Base-by-base conservation (phyloP, 2,797 vertebrate species). In the Ceryle rudis region DNA sequence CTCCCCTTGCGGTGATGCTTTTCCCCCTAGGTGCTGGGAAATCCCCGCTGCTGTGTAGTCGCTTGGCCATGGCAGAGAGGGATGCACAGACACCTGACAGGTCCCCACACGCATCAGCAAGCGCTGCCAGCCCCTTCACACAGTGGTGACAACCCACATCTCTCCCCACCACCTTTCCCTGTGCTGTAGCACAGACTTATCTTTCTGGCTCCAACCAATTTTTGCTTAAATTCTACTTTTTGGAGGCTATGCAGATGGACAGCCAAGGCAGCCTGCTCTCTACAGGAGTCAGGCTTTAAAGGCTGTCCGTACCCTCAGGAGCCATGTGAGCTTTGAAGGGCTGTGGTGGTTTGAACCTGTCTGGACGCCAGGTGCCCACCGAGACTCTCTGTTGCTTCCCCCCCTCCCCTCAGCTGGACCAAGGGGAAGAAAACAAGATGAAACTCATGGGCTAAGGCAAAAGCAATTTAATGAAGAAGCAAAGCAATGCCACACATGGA, bases 91-190 rank as follows among this genome's bases (percentile, higher is more conserved):
- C 15, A 31, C 33, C 35, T 29, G 41, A 12, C 5, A 0, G 1
- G 61, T 79, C 47, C 29, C 73, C 55, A 11, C 1, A 1, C 5
- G 25, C 14, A 7, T 4, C 28, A 26, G 22, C 0, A 2, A 81
- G 35, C 0, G 0, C 47, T 28, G 9, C 47, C 35, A 28, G 29
- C 15, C 61, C 72, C 61, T 25, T n/a, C 21, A 14, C 18, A 5
- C 0, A 0, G 20, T 2, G 1, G 22, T 0, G 5, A 44, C 51
- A 35, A 13, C 42, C 42, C 4, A 1, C 10, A 4, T 5, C 13
- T 37, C 37, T 58, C 39, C 60, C 41, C 25, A 14, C 6, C 42
- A 3, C n/a, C 9, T 26, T 41, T 5, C 9, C 16, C 46, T 10
- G 23, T 5, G 22, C 62, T 35, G 13, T n/a, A 41, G 25, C 47